Evolutionary conservation across 2,113 vertebrate genomes (phyloP).

Genomic region (Elgaria multicarinata): DNA sequence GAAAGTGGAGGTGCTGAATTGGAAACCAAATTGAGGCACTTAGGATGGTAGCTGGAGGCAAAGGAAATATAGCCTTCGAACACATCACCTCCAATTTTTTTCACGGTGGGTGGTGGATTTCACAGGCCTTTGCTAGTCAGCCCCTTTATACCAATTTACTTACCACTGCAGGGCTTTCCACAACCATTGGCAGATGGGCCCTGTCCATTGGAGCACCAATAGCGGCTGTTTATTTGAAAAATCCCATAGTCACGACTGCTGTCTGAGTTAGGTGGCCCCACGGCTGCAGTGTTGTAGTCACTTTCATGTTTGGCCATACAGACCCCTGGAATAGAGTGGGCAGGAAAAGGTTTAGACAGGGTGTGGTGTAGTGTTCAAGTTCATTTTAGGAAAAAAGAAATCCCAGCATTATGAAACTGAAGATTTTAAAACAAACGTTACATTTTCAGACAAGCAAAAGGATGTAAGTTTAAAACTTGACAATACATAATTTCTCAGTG

Average conservation of each 20-base stretch:
- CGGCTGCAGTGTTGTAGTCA: neutral
- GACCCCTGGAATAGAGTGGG: neutral
- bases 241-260: neutral
- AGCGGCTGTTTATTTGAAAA: conserved; percentile 17
- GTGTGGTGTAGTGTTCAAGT: too few relatives aligned
- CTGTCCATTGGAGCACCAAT: neutral
- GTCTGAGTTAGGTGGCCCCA: neutral
- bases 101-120: neutral
- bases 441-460: too few relatives aligned
- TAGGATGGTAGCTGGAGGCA: neutral
- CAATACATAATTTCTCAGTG: too few relatives aligned
- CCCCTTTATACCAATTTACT: neutral
- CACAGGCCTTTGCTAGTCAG: neutral
- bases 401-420: too few relatives aligned
- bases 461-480: too few relatives aligned
- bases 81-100: too few relatives aligned
- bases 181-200: neutral
- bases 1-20: neutral
- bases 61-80: neutral
- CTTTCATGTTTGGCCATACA: conserved; percentile 4
- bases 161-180: neutral
- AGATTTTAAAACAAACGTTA: too few relatives aligned
- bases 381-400: too few relatives aligned
- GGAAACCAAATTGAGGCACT: neutral
- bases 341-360: too few relatives aligned